Conservation (phyloP, 2,888 invertebrate species). For the Melangyna quadrimaculata region DNA sequence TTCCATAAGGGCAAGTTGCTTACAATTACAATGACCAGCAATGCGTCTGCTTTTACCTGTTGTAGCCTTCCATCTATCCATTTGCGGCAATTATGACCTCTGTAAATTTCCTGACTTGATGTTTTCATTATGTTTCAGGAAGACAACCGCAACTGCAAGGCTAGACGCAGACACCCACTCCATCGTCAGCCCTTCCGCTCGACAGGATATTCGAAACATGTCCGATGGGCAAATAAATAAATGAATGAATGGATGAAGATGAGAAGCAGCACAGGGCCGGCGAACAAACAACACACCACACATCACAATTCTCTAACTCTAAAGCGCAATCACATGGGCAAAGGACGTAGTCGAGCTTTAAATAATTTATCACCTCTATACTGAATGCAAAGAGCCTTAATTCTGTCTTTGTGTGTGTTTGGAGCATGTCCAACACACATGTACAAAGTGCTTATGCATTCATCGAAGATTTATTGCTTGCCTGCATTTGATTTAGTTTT, state of each 20-base stretch:
- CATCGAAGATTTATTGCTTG: constrained; percentile 63
- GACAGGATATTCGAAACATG: constrained; percentile 39
- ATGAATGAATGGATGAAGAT: constrained; percentile 64
- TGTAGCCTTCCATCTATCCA: not conserved
- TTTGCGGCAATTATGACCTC: constrained; percentile 52
- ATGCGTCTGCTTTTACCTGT: not conserved
- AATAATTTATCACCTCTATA: constrained; percentile 63
- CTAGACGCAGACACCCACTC: not conserved
- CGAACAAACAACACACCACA: constrained; percentile 34
- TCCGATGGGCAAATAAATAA: constrained; percentile 64
- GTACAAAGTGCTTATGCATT: constrained; percentile 27
- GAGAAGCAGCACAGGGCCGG: constrained; percentile 42
- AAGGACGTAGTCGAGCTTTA: constrained; percentile 52
- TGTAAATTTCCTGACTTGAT: constrained; percentile 60
- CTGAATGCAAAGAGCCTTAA: constrained; percentile 9
- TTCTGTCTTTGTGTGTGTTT: not conserved
- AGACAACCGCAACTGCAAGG: constrained; percentile 52
- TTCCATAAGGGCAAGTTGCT: not conserved
- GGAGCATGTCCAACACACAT: constrained; percentile 23
- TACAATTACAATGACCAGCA: not conserved
- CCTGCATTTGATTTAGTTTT: constrained; percentile 71
- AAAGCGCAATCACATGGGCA: not conserved
- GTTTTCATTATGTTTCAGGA: constrained; percentile 64
- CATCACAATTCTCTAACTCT: not conserved
- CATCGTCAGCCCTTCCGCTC: not conserved